These are phyloP conservation scores for Sebastolobus altivelis DNA, from an alignment of 2,797 vertebrate species.

Conservation along the genomic window DNA sequence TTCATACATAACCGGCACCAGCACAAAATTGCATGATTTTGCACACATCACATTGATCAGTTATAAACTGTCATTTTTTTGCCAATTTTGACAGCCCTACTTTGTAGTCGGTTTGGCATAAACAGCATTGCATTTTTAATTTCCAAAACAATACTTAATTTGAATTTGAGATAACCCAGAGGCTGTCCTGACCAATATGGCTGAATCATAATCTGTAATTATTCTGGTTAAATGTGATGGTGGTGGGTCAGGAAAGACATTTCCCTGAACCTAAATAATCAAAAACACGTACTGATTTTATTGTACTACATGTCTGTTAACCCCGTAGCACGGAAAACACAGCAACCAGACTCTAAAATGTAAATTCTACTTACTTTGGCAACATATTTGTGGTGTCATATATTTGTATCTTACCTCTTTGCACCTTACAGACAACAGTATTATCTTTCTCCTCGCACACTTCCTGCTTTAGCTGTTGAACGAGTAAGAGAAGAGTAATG, in stretches of 20 bases:
- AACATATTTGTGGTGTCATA: not conserved
- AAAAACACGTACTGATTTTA: not conserved
- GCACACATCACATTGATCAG: not conserved
- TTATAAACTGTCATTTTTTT: not conserved
- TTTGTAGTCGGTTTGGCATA: not conserved
- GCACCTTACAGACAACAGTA: not conserved
- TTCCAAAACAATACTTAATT: not conserved
- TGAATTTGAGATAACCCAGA: slow-evolving; percentile 2
- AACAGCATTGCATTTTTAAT: not conserved
- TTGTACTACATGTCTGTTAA: not conserved
- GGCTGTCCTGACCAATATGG: not conserved
- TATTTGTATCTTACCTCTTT: not conserved
- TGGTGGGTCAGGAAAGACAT: not conserved
- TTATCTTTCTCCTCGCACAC: not conserved
- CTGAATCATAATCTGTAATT: not conserved
- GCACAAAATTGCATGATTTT: not conserved
- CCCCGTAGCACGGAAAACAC: not conserved
- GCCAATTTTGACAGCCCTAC: too few species aligned
- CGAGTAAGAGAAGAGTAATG: slow-evolving; percentile 3
- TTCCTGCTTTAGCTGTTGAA: slow-evolving; percentile 4
- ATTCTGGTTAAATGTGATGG: slow-evolving; percentile 3
- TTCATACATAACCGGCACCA: not conserved
- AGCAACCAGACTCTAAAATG: not conserved
- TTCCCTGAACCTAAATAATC: not conserved
- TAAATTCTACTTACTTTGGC: not conserved